Base-by-base conservation (phyloP, 2,113 vertebrate species). In the Hirundichthys speculiger region DNA sequence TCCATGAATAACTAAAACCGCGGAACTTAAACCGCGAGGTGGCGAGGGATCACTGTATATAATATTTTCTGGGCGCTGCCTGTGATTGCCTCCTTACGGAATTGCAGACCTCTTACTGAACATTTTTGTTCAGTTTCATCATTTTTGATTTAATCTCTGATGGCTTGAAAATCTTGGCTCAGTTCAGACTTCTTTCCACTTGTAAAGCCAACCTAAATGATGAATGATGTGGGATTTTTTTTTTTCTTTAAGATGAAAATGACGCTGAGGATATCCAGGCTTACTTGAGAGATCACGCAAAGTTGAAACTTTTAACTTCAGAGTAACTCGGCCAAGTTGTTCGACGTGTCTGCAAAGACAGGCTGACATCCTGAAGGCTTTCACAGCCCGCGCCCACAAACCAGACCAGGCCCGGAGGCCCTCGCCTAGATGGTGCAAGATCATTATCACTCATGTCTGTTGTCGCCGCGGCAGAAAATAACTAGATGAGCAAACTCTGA, bases 361-460 rank as follows among this genome's bases (percentile, higher is more conserved):
- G 65, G 53, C 55, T 63, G 59, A 73, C 80, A 77, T 79, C 74
- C 77, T 69, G 69, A 70, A 55, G 63, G 42, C 19, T 79, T 82
- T 90, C 45, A 57, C 84, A 75, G 42, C 64, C 42, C 50, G 47
- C 68, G 2, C 69, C 61, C 51, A 69, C 73, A 64, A 78, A 56
- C 49, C 25, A 27, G 50, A 42, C 46, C 22, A 54, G 40, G 76
- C 80, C 77, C 64, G 68, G 50, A 73, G 15, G 42, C 50, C 48
- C 46, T 80, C 27, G 30, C 64, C 72, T 69, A 43, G 34, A 52
- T 69, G 11, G 73, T 84, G 83, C 62, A 71, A 86, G 66, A 79
- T 86, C 63, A 18, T 85, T 88, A 79, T 80, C 74, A 63, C 79
- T 51, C 40, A 19, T 65, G 42, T 59, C 71, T 78, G 80, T 69